phyloP scores from a whole-genome alignment of 1,140 invertebrate genomes.

The Hestina assimilis region DNA sequence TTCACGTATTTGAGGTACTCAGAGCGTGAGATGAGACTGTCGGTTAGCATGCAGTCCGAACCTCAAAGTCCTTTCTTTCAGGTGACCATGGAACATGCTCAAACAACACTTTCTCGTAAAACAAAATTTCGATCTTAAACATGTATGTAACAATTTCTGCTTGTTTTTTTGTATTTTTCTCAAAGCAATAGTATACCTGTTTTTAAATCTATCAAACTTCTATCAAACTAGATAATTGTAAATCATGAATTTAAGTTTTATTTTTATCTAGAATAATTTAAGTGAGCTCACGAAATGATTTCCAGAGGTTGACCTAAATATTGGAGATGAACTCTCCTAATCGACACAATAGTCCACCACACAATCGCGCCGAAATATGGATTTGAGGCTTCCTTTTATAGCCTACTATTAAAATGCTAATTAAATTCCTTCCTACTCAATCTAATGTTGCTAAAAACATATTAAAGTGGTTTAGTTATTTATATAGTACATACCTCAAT shows the following conservation, averaged over 20 bases:
- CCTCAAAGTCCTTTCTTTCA: no score
- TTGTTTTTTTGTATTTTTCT: no score
- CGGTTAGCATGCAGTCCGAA: no score
- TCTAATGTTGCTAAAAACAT: neutral
- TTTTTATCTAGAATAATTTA: conserved; percentile 26
- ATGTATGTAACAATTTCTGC: no score
- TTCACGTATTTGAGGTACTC: no score
- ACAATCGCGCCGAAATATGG: conserved; percentile 20
- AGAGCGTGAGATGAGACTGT: no score
- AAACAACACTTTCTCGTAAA: no score
- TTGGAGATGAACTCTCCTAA: conserved; percentile 18
- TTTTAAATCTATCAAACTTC: neutral
- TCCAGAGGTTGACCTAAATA: conserved; percentile 26
- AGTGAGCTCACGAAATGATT: conserved; percentile 24
- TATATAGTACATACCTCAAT: neutral
- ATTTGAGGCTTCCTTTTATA: conserved; percentile 28
- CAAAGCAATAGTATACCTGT: no score
- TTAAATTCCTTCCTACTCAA: neutral
- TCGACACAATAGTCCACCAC: conserved; percentile 23
- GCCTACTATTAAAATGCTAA: conserved; percentile 22
- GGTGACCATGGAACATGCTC: no score
- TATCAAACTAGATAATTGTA: conserved; percentile 11
- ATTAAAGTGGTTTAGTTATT: neutral
- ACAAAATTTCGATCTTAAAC: no score
- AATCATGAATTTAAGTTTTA: conserved; percentile 6